phyloP scores from a whole-genome alignment of 2,797 vertebrate species.

The Centropyge bicolor region DNA sequence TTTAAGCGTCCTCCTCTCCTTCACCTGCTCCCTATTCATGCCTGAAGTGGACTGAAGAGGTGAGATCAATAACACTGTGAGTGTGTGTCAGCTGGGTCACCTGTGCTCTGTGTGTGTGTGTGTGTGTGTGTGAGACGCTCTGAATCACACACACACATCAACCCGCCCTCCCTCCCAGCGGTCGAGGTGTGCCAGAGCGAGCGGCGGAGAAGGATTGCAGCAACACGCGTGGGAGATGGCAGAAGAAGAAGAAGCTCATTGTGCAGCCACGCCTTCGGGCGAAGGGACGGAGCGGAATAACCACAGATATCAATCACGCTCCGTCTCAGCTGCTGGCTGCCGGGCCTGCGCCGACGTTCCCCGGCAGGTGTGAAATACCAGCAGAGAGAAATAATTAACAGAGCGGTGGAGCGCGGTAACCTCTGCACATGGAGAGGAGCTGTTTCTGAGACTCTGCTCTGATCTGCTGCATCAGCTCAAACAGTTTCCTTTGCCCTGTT shows the following conservation, averaged over 20 bases:
- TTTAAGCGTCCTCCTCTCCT: slow-evolving; percentile 38
- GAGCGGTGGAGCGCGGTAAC: slow-evolving; percentile 52
- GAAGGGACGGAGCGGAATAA: slow-evolving; percentile 67
- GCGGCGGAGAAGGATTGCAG: slow-evolving; percentile 38
- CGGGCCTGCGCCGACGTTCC: slow-evolving; percentile 77
- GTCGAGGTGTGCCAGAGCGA: slow-evolving; percentile 54
- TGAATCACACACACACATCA: slow-evolving; percentile 38
- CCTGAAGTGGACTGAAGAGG: slow-evolving; percentile 32
- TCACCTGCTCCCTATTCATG: slow-evolving; percentile 26
- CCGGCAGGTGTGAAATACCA: slow-evolving; percentile 85
- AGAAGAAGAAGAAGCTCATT: slow-evolving; percentile 80
- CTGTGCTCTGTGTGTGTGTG: slow-evolving; percentile 12
- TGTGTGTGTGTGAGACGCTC: background rate
- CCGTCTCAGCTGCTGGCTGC: slow-evolving; percentile 76
- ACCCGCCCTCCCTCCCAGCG: slow-evolving; percentile 28
- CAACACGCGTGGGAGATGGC: slow-evolving; percentile 39
- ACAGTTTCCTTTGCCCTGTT: background rate
- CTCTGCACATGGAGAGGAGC: slow-evolving; percentile 39
- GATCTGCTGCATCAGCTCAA: background rate
- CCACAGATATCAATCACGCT: slow-evolving; percentile 80
- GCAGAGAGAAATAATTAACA: slow-evolving; percentile 81
- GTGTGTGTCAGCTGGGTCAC: slow-evolving; percentile 26
- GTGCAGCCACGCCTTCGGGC: slow-evolving; percentile 74
- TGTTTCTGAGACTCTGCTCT: slow-evolving; percentile 1
- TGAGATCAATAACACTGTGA: slow-evolving; percentile 38